These are phyloP conservation scores for Calliphora vomitoria DNA, from an alignment of 2,888 invertebrate species.

Conservation along the genomic window DNA sequence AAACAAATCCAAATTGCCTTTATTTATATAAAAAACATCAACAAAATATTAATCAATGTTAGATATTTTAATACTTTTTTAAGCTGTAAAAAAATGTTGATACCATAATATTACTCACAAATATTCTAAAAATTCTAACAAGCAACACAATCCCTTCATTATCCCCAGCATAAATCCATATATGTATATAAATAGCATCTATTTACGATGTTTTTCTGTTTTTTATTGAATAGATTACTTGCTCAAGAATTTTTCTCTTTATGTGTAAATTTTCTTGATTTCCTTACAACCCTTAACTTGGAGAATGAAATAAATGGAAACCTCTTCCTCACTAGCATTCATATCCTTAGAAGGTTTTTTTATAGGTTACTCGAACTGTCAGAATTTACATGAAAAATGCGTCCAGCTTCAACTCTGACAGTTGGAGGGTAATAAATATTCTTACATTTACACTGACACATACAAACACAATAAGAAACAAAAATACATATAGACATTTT, in stretches of 20 bases:
- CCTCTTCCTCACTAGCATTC: not conserved
- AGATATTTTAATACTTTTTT: too few relatives aligned
- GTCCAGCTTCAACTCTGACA: slow-evolving; percentile 76
- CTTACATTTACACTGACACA: slow-evolving; percentile 39
- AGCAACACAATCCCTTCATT: too few relatives aligned
- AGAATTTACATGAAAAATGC: slow-evolving; percentile 79
- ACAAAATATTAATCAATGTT: not conserved
- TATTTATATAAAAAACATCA: not conserved
- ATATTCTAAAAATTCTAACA: too few relatives aligned
- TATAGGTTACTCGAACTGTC: slow-evolving; percentile 44
- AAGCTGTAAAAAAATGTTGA: too few relatives aligned
- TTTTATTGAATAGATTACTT: not conserved
- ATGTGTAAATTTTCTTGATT: not conserved
- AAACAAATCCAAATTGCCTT: not conserved
- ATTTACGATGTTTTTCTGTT: not conserved
- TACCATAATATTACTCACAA: too few relatives aligned
- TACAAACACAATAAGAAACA: not conserved
- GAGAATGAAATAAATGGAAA: not conserved
- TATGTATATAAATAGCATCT: not conserved
- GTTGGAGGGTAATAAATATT: slow-evolving; percentile 79
- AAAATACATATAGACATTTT: not conserved
- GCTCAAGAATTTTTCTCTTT: not conserved
- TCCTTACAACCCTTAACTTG: slow-evolving; percentile 17
- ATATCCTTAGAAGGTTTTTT: not conserved
- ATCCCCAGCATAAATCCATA: too few relatives aligned